These are phyloP conservation scores for Imbricaverruca yamaguchii DNA, from an alignment of 2,888 invertebrate species.

Conservation along the genomic window DNA sequence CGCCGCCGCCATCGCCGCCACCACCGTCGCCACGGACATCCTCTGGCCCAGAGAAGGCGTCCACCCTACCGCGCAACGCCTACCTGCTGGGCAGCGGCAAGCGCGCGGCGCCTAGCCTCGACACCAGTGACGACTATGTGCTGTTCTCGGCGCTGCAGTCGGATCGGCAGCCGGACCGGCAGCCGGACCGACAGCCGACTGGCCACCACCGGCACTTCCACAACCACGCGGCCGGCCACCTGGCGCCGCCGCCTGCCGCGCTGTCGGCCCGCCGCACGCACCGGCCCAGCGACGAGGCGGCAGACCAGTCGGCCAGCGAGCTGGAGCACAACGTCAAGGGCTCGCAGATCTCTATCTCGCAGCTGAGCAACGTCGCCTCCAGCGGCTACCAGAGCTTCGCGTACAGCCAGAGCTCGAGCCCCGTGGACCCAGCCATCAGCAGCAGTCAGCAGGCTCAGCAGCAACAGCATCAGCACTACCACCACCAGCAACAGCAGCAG, in stretches of 20 bases:
- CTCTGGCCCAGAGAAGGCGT: conserved; percentile 46
- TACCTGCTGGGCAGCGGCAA: conserved; percentile 42
- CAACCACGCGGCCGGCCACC: not conserved
- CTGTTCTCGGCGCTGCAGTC: conserved; percentile 37
- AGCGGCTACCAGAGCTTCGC: conserved; percentile 85
- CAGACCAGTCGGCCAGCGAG: conserved; percentile 46
- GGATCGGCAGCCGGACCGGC: conserved; percentile 21
- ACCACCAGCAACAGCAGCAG: conserved; percentile 7
- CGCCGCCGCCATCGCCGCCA: conserved; percentile 24
- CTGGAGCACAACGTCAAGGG: conserved; percentile 54
- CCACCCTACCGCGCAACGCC: conserved; percentile 64
- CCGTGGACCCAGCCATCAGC: conserved; percentile 52
- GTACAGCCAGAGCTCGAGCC: conserved; percentile 78
- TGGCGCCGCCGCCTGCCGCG: conserved; percentile 41
- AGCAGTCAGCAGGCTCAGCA: conserved; percentile 26
- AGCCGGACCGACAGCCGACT: not conserved
- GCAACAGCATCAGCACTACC: conserved; percentile 27
- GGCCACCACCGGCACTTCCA: conserved; percentile 7
- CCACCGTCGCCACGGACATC: conserved; percentile 26
- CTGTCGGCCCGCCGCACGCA: conserved; percentile 48
- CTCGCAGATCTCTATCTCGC: conserved; percentile 71
- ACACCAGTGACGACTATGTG: conserved; percentile 39
- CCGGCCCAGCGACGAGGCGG: conserved; percentile 54
- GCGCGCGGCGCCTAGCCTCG: conserved; percentile 35
- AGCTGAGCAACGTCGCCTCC: conserved; percentile 66